Base-by-base conservation (phyloP, 2,888 invertebrate species). In the Epinotia brunnichana region DNA sequence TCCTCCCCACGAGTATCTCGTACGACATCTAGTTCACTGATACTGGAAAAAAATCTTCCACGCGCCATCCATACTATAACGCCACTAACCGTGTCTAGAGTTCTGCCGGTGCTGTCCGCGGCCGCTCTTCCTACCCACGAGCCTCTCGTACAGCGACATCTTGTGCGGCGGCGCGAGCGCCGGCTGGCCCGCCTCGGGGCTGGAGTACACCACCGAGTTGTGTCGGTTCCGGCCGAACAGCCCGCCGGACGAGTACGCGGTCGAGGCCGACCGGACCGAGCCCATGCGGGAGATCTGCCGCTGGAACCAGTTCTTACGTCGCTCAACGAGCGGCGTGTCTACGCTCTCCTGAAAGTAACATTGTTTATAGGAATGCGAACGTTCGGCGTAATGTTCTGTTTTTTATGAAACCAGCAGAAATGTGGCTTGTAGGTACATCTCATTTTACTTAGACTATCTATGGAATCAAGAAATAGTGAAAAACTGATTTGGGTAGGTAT, bases 231-330 rank as follows among this genome's bases (percentile, higher is more conserved):
- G 93, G 13, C 95, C 95, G 82, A 97, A 97, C 63, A 97, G 94
- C 2, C 92, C 91, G 10, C 96, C 95, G 1, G 97, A 97, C 7
- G 97, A 97, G 84, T 97, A 97, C 0, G 97, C 96, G 0, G 97
- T 97, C 0, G 97, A 97, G 1, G 97, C 96, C 51, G 97, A 97
- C 35, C 97, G 94, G 48, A 96, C 95, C 0, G 97, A 97, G 1
- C 97, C 97, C 95, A 97, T 97, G 78, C 97, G 93, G 13, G 97
- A 97, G 77, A 97, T 96, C 85, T 97, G 97, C 61, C 97, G 94
- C 78, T 96, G 96, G 80, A 98, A 96, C 97, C 97, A 97, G 87
- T 97, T 97, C 87, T 97, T 97, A 51, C 97, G 94, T 69, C 97
- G 91, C 85, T 97, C 97, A 19, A 97, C 97, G 82, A 97, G 94